Evolutionary conservation across 2,888 invertebrate species (phyloP), one percentile per base, ranked within the genome.

Genomic region (Antitype chi): DNA sequence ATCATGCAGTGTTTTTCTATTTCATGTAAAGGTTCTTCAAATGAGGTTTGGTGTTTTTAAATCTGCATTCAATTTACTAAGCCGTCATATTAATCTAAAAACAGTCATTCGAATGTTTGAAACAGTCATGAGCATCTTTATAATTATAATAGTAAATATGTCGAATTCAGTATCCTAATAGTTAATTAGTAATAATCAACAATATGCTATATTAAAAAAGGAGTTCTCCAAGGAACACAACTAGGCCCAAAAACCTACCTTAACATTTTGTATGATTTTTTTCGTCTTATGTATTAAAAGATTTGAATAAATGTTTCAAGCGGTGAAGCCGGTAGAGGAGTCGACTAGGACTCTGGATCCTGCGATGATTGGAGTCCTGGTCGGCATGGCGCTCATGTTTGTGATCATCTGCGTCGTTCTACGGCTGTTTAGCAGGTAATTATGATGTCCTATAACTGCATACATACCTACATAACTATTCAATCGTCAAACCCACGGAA

Each of bases 341-440:
- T 97, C 97, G 59, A 97, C 97, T 76, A 97, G 97, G 82, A 98
- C 98, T 89, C 94, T 99, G 85, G 99, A 99, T 95, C 99, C 99
- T 64, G 98, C 99, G 69, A 99, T 99, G 99, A 99, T 99, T 93
- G 98, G 98, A 73, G 98, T 99, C 72, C 97, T 99, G 88, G 98
- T 98, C 82, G 99, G 98, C 76, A 98, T 99, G 98, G 98, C 98
- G 84, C 97, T 99, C 88, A 99, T 99, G 99, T 99, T 99, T 95
- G 97, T 99, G 94, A 99, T 99, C 94, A 98, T 99, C 92, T 99
- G 99, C 95, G 98, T 99, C 89, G 99, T 99, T 69, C 97, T 99
- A 81, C 97, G 98, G 91, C 97, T 99, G 89, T 99, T 99, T 96
- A 99, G 99, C 98, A 98, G 98, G 99, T 99, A 97, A 97, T 28